These are phyloP conservation scores for Crenuchus spilurus DNA, from an alignment of 2,797 vertebrate species.

Conservation along the genomic window DNA sequence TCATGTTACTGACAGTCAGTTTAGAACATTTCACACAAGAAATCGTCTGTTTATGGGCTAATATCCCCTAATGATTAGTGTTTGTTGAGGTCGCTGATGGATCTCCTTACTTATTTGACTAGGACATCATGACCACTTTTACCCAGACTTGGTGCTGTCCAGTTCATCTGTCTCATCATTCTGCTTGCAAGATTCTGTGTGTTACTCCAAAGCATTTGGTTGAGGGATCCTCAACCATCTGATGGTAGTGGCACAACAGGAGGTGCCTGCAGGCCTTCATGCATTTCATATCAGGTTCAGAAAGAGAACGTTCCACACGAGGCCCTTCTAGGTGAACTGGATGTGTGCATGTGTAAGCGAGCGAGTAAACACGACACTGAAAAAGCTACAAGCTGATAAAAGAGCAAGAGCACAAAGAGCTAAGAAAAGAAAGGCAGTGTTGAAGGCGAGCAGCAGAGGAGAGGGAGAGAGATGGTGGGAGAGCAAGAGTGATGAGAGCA, in stretches of 20 bases:
- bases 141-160: conserved; percentile 28
- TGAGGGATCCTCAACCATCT: conserved; percentile 68
- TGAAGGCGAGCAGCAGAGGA: not conserved
- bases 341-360: not conserved
- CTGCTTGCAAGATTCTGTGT: not conserved
- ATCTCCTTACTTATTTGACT: not conserved
- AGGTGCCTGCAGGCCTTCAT: conserved; percentile 58
- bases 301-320: conserved; percentile 8
- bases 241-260: conserved; percentile 68
- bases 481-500: conserved; percentile 17
- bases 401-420: conserved; percentile 10
- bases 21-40: too few relatives aligned
- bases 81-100: too few relatives aligned
- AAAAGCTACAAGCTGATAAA: conserved; percentile 11
- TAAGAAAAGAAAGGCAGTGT: conserved; percentile 9
- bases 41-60: too few relatives aligned
- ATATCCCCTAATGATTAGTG: too few relatives aligned
- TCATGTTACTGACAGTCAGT: too few relatives aligned
- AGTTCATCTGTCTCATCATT: conserved; percentile 35
- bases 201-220: conserved; percentile 50
- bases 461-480: conserved; percentile 14
- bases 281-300: conserved; percentile 38
- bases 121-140: not conserved
- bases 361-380: conserved; percentile 6
- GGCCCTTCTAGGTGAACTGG: not conserved